A percentile compares a stretch with the other conserved stretches of the same genome.
phyloP scores from a whole-genome alignment of 2,888 invertebrate genomes.

The Artemia sp. region DNA sequence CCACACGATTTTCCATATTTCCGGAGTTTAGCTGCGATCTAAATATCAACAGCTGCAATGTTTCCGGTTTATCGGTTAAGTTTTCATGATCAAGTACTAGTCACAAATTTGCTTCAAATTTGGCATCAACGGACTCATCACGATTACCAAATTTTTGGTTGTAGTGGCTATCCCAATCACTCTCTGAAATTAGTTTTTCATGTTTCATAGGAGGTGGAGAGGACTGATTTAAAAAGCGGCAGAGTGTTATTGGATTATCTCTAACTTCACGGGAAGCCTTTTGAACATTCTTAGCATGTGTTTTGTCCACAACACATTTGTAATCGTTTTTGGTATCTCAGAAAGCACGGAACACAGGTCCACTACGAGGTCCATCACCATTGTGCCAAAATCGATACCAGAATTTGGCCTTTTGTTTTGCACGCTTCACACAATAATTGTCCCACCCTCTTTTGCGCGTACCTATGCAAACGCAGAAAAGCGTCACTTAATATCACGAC shows the following conservation, averaged over 20 bases:
- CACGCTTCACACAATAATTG: too few species aligned
- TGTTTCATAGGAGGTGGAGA: too few species aligned
- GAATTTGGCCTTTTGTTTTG: background rate
- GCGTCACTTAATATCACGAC: too few species aligned
- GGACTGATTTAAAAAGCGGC: background rate
- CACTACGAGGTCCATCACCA: background rate
- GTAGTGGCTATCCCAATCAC: background rate
- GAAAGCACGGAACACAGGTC: background rate
- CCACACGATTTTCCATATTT: too few species aligned
- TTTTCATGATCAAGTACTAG: too few species aligned
- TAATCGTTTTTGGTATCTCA: background rate
- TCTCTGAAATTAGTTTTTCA: background rate
- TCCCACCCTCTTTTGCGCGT: too few species aligned
- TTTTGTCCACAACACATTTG: background rate
- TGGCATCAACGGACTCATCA: too few species aligned
- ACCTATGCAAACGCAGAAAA: too few species aligned
- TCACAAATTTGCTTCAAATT: too few species aligned
- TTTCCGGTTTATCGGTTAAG: too few species aligned
- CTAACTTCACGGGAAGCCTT: background rate
- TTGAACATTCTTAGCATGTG: background rate
- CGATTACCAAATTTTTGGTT: background rate
- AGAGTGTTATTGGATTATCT: background rate
- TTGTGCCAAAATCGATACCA: background rate
- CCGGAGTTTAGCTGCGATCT: too few species aligned
- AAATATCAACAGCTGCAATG: too few species aligned